Percentiles rank a stretch among this genome's conserved stretches.
Evolutionary conservation across 1,140 invertebrate species (phyloP).

Genomic region (Drosophila sucinea): DNA sequence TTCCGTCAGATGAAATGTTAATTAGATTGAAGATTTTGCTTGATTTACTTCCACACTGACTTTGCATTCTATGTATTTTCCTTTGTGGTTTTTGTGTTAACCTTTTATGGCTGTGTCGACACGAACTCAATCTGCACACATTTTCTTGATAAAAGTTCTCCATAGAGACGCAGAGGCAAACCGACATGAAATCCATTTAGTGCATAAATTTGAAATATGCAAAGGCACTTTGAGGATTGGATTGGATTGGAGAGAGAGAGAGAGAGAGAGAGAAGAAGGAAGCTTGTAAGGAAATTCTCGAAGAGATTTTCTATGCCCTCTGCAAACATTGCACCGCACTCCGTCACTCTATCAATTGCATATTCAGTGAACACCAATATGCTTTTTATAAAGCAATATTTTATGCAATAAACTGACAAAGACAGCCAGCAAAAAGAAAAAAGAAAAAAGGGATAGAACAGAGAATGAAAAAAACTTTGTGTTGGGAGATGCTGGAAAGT

Average conservation of each 20-base stretch:
- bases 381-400: constrained; percentile 76
- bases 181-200: constrained; percentile 22
- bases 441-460: background rate
- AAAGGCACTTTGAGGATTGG: constrained; percentile 26
- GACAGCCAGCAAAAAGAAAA: constrained; percentile 1
- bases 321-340: background rate
- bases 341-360: constrained; percentile 57
- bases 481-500: constrained; percentile 44
- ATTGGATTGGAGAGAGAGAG: background rate
- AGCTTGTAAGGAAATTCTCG: constrained; percentile 17
- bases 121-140: constrained; percentile 6
- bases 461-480: constrained; percentile 23
- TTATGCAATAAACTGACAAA: constrained; percentile 64
- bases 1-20: constrained; percentile 30
- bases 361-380: constrained; percentile 78
- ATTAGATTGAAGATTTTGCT: constrained; percentile 27
- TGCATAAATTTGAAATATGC: constrained; percentile 50
- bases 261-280: constrained; percentile 9
- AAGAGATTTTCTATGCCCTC: constrained; percentile 5
- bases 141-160: constrained; percentile 4
- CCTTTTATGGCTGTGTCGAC: background rate
- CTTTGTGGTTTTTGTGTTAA: background rate
- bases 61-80: background rate
- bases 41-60: no score
- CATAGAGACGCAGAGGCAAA: background rate